Base-by-base conservation (phyloP, 2,797 vertebrate species). In the Huso huso region DNA sequence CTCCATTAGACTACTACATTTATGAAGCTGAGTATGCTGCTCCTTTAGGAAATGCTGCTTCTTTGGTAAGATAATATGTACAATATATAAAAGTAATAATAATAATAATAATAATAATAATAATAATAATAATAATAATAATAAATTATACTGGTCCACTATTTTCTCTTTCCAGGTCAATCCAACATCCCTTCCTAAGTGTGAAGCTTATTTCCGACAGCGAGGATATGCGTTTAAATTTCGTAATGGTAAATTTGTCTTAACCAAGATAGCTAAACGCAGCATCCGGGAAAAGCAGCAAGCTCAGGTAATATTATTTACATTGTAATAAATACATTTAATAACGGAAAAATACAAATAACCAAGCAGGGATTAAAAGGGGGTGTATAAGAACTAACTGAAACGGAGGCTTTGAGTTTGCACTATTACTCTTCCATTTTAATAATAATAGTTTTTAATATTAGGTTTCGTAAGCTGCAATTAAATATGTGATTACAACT, bases 1-100 rank as follows among this genome's bases (percentile, higher is more conserved):
- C 90, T 48, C 72, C 82, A 2, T 71, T 95, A 68, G 89, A 93
- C 82, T 93, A 90, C 79, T 94, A 92, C 67, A 79, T 96, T 64
- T 95, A 91, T 62, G 93, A 95, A 82, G 93, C 93, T 1, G 93
- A 96, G 74, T 80, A 88, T 1, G 87, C 93, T 10, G 69, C 66
- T 0, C 79, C 83, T 0, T 79, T 92, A 63, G 77, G 70, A 72
- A 48, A 10, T 11, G 79, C 73, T 59, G 75, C 74, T 6, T 78
- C 87, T 62, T 77, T 88, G 89, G 94, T 95, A 71, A 0, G 87
- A 86, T 18, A 11, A 13, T 7, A 60, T 62, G 10, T 55, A 11
- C 49, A 6, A 50, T 63, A 48, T 63, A 18, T 7, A 1, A 7
- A 48, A 50, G 62, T 63, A 37, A 37, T 3, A 37, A 1, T 18